Conservation (phyloP, 2,113 vertebrate genomes). For the Eonycteris spelaea region DNA sequence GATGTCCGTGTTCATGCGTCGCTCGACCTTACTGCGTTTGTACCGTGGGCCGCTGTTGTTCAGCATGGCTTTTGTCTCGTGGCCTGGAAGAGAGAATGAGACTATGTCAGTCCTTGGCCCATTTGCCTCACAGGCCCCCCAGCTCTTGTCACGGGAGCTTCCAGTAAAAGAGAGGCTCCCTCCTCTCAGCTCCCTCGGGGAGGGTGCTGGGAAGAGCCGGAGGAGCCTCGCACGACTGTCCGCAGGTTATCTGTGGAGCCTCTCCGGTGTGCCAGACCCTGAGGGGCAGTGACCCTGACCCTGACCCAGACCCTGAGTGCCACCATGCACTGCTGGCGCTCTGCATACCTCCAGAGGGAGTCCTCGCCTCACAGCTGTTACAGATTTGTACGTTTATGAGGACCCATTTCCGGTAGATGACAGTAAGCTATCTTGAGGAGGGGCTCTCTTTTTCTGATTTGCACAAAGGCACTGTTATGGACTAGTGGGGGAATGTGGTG, state of each 20-base stretch:
- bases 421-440: not conserved
- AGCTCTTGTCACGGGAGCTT: not conserved
- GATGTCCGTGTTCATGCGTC: conserved; percentile 89
- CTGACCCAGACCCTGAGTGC: too few species aligned
- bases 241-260: not conserved
- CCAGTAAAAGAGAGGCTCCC: not conserved
- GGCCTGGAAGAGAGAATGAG: conserved; percentile 83
- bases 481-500: not conserved
- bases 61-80: conserved; percentile 96
- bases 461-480: not conserved
- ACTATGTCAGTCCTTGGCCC: not conserved
- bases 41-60: conserved; percentile 92
- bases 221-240: not conserved
- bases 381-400: not conserved
- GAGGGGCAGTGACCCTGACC: too few species aligned
- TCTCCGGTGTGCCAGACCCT: not conserved
- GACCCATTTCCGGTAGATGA: not conserved
- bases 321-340: rapidly evolving
- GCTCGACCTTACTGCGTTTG: conserved; percentile 96
- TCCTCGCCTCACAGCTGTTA: not conserved
- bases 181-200: not conserved
- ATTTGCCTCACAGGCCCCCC: not conserved
- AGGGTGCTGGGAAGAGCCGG: not conserved
- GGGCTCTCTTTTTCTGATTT: not conserved
- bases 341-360: not conserved